Conservation (phyloP, 2,113 vertebrate species). For the Gobiocypris rarus region DNA sequence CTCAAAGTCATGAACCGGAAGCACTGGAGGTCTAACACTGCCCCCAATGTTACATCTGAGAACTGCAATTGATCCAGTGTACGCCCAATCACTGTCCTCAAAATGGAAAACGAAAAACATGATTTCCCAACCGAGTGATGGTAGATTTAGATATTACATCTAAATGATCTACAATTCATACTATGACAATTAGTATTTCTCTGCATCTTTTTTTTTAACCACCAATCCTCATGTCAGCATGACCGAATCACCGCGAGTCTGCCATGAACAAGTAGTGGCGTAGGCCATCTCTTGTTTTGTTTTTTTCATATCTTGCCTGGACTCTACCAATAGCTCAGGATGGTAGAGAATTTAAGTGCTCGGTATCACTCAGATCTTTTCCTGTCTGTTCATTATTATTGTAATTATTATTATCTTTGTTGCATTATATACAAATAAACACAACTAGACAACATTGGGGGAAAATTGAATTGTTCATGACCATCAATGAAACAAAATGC, state of each 20-base stretch:
- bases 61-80: slow-evolving; percentile 9
- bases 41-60: slow-evolving; percentile 15
- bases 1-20: not conserved
- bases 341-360: slow-evolving; percentile 79
- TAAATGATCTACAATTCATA: slow-evolving; percentile 56
- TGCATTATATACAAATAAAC: slow-evolving; percentile 58
- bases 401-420: slow-evolving; percentile 50
- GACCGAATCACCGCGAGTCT: slow-evolving; percentile 41
- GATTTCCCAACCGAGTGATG: not conserved
- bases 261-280: slow-evolving; percentile 57
- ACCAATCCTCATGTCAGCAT: slow-evolving; percentile 61
- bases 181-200: slow-evolving; percentile 61
- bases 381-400: slow-evolving; percentile 80
- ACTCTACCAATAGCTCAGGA: slow-evolving; percentile 76
- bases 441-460: slow-evolving; percentile 62
- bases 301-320: slow-evolving; percentile 43
- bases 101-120: slow-evolving; percentile 10
- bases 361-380: slow-evolving; percentile 87
- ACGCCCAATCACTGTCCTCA: not conserved
- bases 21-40: slow-evolving; percentile 44
- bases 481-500: slow-evolving; percentile 74
- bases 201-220: slow-evolving; percentile 58
- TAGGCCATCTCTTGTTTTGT: slow-evolving; percentile 56
- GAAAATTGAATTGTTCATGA: slow-evolving; percentile 71
- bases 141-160: slow-evolving; percentile 7